Base-by-base conservation (phyloP, 2,888 invertebrate genomes). In the Agrilus biguttatus region DNA sequence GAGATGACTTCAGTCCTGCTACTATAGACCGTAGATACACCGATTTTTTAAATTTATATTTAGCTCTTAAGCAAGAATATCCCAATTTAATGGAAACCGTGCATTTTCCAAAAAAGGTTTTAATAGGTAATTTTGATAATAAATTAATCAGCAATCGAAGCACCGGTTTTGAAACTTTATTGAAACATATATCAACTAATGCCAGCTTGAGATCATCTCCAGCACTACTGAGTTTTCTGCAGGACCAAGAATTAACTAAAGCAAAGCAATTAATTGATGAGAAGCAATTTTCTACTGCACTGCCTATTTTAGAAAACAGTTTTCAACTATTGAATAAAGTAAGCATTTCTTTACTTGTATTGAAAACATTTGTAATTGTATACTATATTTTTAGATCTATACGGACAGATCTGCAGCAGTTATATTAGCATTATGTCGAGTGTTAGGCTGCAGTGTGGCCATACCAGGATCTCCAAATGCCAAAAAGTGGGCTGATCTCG, bases 11-110 rank as follows among this genome's bases (percentile, higher is more conserved):
- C 33, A 72, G 75, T 49, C 78, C 82, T 14, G 77, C 75, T 0
- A 71, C 72, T 46, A 75, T 83, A 39, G 80, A 82, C 55, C 66
- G 83, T 41, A 70, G 83, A 51, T 84, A 84, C 59, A 81, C 82
- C 7, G 77, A 83, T 53, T 84, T 83, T 59, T 65, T 77, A 40
- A 74, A 74, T 47, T 66, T 84, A 3, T 82, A 77, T 56, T 72
- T 70, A 49, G 68, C 70, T 2, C 62, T 84, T 19, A 77, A 73
- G 53, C 75, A 73, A 47, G 74, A 75, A 39, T 68, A 70, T 58
- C 73, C 80, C 1, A 54, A 63, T 32, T 57, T 75, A 45, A 62
- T 83, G 62, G 60, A 58, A 41, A 63, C 58, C 45, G 59, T 79
- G 6, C 63, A 68, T 40, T 83, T 83, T 60, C 83, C 83, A 8